Evolutionary conservation across 1,140 invertebrate genomes (phyloP), one percentile per base, ranked within the genome.

Genomic region (Hypsibius dujardini): DNA sequence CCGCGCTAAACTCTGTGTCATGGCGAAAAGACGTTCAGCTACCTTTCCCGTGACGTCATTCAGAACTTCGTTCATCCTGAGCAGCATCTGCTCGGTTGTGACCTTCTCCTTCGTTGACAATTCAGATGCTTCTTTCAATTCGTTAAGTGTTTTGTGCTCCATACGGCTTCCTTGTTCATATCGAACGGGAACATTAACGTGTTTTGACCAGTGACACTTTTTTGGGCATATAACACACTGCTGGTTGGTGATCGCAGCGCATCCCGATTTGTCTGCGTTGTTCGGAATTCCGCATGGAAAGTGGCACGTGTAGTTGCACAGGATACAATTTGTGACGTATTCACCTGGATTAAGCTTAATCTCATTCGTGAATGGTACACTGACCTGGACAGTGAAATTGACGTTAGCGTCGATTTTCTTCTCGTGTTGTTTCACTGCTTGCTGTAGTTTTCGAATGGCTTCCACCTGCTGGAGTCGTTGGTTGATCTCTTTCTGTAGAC

Each of bases 251-350:
- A 56, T 56, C n/a, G 50, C 50, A 7, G 50, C 50, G 50, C 50
- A 56, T n/a, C 50, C 50, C 7, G 50, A 7, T 40, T 67, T 67
- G 40, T 67, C 62, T 3, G 12, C 62, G 62, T 67, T 42, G 12
- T 67, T 67, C 40, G 12, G 12, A 15, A 67, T 67, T 42, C 12
- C n/a, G 72, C 75, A 76, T 1, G 71, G 56, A 47, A 56, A 47
- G 72, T 76, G 75, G 70, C 75, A 76, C 12, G 75, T 76, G 2
- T 46, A 46, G 47, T 76, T 72, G 50, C 75, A 76, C 46, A 47
- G 3, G 2, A 70, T 50, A 67, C 75, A 76, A 60, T 76, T 76
- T 15, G 75, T 76, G 3, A 75, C 74, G 72, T 72, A 72, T 7
- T 72, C 50, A 1, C 74, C 74, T 2, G 70, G 50, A 15, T 71